Evolutionary conservation across 2,888 invertebrate genomes (phyloP).

Genomic region (Mantis religiosa): DNA sequence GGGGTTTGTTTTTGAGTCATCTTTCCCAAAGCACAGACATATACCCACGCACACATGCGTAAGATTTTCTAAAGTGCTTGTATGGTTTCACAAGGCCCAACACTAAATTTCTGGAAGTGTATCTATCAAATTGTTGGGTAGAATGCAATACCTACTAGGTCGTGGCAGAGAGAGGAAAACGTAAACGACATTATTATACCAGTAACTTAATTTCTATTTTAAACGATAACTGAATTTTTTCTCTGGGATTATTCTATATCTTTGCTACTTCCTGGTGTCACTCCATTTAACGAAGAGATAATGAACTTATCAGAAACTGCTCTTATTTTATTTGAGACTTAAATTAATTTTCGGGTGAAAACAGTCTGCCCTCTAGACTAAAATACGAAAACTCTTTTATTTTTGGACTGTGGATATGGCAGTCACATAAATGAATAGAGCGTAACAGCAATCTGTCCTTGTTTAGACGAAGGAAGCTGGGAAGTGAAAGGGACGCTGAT

Average conservation of each 20-base stretch:
- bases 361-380: neutral
- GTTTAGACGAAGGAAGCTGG: neutral
- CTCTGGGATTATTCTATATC: neutral
- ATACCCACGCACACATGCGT: no score
- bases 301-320: neutral
- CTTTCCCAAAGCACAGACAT: no score
- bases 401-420: neutral
- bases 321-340: neutral
- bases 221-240: neutral
- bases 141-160: no score
- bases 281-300: neutral
- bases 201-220: no score
- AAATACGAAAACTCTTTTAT: neutral
- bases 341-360: neutral
- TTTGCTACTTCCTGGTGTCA: neutral
- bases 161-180: no score
- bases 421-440: neutral
- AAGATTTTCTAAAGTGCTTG: no score
- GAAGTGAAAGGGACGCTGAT: neutral
- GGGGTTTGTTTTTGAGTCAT: no score
- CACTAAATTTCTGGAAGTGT: no score
- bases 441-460: neutral
- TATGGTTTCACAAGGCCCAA: no score
- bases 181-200: no score
- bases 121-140: no score